These are phyloP conservation scores for Euura lappo DNA, from an alignment of 1,140 invertebrate species.

Conservation along the genomic window DNA sequence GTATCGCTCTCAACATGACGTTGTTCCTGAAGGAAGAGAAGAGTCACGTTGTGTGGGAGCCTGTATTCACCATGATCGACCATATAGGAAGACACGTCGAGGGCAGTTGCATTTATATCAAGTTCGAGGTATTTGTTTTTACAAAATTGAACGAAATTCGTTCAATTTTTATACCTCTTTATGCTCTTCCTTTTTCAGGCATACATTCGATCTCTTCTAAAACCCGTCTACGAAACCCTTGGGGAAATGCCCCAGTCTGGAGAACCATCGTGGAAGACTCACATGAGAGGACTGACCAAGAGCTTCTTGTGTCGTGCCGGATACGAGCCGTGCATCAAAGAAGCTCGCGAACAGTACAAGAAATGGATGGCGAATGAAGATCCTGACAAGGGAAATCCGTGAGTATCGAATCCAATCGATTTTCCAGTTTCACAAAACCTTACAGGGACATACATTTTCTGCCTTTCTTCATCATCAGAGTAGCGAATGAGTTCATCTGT, in stretches of 20 bases:
- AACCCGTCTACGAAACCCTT: slow-evolving; percentile 72
- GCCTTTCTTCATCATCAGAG: slow-evolving; percentile 52
- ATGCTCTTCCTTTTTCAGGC: slow-evolving; percentile 56
- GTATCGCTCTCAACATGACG: slow-evolving; percentile 76
- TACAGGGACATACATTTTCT: neutral
- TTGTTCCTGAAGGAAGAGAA: slow-evolving; percentile 73
- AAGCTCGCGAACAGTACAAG: slow-evolving; percentile 69
- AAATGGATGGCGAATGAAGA: slow-evolving; percentile 72
- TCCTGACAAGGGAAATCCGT: slow-evolving; percentile 78
- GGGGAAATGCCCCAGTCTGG: slow-evolving; percentile 57
- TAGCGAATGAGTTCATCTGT: slow-evolving; percentile 75
- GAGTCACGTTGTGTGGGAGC: slow-evolving; percentile 77
- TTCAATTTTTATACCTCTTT: slow-evolving; percentile 11
- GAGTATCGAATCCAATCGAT: slow-evolving; percentile 43
- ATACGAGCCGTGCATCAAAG: slow-evolving; percentile 72
- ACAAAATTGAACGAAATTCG: neutral
- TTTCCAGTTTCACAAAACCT: too few relatives aligned
- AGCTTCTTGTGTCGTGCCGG: slow-evolving; percentile 75
- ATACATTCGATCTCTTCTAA: slow-evolving; percentile 68
- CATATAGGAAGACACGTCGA: slow-evolving; percentile 76
- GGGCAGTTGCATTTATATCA: slow-evolving; percentile 66
- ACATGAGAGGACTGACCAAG: slow-evolving; percentile 67
- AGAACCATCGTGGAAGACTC: slow-evolving; percentile 67
- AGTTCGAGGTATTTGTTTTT: slow-evolving; percentile 67
- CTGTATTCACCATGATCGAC: slow-evolving; percentile 79